Percentiles rank a stretch among this genome's conserved stretches.
phyloP scores from a whole-genome alignment of 2,888 invertebrate genomes.

The Masnerella sp. region DNA sequence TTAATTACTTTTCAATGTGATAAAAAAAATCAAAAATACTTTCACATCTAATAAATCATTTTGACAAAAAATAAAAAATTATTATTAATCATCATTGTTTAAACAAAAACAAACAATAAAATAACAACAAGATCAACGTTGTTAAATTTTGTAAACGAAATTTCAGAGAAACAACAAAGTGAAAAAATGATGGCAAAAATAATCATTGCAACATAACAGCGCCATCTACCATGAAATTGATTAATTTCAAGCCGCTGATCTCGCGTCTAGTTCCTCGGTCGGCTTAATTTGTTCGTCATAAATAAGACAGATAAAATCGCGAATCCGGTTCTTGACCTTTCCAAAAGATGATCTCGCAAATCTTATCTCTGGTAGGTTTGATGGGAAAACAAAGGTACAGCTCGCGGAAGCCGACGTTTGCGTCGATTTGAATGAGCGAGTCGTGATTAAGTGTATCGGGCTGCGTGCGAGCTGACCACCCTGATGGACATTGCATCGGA shows the following conservation, averaged over 20 bases:
- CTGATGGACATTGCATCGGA: constrained; percentile 74
- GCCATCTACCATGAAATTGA: constrained; percentile 49
- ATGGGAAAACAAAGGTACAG: constrained; percentile 1
- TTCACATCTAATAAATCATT: constrained; percentile 12
- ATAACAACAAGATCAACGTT: constrained; percentile 8
- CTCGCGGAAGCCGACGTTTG: too few relatives aligned
- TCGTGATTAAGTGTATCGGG: constrained; percentile 66
- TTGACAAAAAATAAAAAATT: constrained; percentile 4
- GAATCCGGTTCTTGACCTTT: constrained; percentile 47
- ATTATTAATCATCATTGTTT: constrained; percentile 12
- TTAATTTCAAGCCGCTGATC: constrained; percentile 38
- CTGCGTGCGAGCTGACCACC: constrained; percentile 71
- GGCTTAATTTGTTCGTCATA: constrained; percentile 34
- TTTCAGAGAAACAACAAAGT: too few relatives aligned
- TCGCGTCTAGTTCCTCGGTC: constrained; percentile 24
- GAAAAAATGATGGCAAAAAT: too few relatives aligned
- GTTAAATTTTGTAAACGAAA: too few relatives aligned
- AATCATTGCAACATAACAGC: constrained; percentile 7
- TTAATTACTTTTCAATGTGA: constrained; percentile 49
- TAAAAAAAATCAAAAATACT: constrained; percentile 45
- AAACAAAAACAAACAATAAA: constrained; percentile 10
- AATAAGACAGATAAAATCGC: constrained; percentile 32
- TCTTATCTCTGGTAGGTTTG: too few relatives aligned
- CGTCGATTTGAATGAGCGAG: constrained; percentile 26
- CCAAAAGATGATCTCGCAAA: constrained; percentile 40